Conservation (phyloP, 2,797 vertebrate genomes). For the Zonotrichia albicollis region DNA sequence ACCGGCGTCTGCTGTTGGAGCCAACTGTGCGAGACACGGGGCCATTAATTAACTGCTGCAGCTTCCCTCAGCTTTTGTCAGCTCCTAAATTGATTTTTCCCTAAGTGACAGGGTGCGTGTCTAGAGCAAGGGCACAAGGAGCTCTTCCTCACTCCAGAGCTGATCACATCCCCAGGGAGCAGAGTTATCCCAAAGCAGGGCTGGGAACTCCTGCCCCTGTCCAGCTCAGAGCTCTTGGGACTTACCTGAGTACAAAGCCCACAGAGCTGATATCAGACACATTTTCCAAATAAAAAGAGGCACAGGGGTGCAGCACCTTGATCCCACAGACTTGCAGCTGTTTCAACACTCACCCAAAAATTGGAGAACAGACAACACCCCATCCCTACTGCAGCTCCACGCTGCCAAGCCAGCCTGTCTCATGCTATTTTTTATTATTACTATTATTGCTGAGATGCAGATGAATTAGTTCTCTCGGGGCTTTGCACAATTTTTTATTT, state of each 20-base stretch:
- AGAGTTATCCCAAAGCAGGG: rapidly evolving
- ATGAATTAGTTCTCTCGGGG: conserved; percentile 25
- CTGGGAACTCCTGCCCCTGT: background rate
- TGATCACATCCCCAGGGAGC: rapidly evolving
- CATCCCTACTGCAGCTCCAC: background rate
- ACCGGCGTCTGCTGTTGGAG: background rate
- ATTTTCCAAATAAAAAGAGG: too few species aligned
- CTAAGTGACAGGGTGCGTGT: background rate
- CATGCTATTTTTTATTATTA: background rate
- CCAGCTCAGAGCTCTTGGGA: rapidly evolving
- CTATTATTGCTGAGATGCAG: conserved; percentile 14
- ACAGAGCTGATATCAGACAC: background rate
- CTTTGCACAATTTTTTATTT: conserved; percentile 45
- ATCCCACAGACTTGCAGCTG: background rate
- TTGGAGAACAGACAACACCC: background rate
- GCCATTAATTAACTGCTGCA: conserved; percentile 33
- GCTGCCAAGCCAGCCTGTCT: background rate
- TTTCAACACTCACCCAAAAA: background rate
- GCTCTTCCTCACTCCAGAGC: rapidly evolving
- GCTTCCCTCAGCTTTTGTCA: background rate
- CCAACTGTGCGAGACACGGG: background rate
- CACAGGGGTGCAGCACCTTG: background rate
- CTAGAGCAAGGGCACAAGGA: background rate
- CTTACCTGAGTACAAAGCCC: rapidly evolving
- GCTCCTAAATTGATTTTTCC: conserved; percentile 13